Percentiles rank a stretch among this genome's conserved stretches.
Evolutionary conservation across 2,113 vertebrate species (phyloP).

Genomic region (Solea solea): DNA sequence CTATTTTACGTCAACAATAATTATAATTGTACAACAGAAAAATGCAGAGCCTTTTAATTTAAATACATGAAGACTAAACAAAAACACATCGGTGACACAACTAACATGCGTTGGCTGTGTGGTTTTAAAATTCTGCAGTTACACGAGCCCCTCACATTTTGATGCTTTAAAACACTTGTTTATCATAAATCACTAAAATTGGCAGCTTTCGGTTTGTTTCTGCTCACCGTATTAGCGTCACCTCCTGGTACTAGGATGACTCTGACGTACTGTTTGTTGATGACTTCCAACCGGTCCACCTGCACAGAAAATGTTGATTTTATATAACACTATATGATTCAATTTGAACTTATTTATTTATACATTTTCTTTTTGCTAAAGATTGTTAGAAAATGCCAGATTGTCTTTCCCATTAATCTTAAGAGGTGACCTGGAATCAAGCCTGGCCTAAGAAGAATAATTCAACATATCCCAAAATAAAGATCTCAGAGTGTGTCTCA

Average conservation of each 20-base stretch:
- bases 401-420: not conserved
- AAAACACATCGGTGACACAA: too few species aligned
- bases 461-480: not conserved
- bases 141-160: too few species aligned
- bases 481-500: conserved; percentile 53
- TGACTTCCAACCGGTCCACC: conserved; percentile 84
- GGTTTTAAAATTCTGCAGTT: too few species aligned
- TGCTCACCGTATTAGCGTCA: conserved; percentile 68
- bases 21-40: not conserved
- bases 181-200: not conserved
- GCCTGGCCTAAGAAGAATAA: not conserved
- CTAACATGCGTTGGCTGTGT: too few species aligned
- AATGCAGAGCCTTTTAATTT: not conserved
- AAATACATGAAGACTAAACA: not conserved
- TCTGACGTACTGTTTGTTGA: conserved; percentile 84
- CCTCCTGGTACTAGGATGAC: conserved; percentile 78
- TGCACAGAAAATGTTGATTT: conserved; percentile 18
- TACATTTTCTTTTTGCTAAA: not conserved
- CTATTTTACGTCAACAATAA: not conserved
- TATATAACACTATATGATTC: too few species aligned
- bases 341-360: not conserved
- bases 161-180: too few species aligned
- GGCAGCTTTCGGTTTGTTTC: not conserved
- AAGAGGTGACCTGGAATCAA: not conserved
- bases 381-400: not conserved